phyloP scores from a whole-genome alignment of 2,113 vertebrate species.

The Gnathonemus echidnorhynchus region DNA sequence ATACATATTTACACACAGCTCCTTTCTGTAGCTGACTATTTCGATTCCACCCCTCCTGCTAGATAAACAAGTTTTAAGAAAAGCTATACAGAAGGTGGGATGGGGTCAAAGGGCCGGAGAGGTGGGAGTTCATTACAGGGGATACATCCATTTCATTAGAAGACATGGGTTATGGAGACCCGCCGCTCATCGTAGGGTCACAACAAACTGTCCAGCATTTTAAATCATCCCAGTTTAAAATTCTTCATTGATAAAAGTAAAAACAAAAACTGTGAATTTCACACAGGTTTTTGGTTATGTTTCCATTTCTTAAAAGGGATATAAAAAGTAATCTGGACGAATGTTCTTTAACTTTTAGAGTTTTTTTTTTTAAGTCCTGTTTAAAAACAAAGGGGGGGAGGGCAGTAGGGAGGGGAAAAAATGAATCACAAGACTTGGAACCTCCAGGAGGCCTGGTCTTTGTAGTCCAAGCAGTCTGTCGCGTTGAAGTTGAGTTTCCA shows the following conservation, averaged over 20 bases:
- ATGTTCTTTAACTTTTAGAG: slow-evolving; percentile 31
- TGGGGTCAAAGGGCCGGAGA: slow-evolving; percentile 43
- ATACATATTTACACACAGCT: slow-evolving; percentile 80
- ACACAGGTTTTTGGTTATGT: slow-evolving; percentile 12
- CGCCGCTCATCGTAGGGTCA: slow-evolving; percentile 44
- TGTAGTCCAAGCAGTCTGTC: slow-evolving; percentile 95
- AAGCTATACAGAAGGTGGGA: slow-evolving; percentile 57
- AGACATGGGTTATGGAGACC: slow-evolving; percentile 17
- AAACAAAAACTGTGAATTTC: slow-evolving; percentile 9
- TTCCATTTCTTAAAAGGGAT: slow-evolving; percentile 23
- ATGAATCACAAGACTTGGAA: slow-evolving; percentile 88
- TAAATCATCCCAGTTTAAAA: slow-evolving; percentile 35
- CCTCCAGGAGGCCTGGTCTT: slow-evolving; percentile 93
- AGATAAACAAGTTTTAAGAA: slow-evolving; percentile 57
- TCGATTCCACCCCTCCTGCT: slow-evolving; percentile 43
- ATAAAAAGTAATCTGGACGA: slow-evolving; percentile 13
- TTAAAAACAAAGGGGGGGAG: slow-evolving; percentile 25
- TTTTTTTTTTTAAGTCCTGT: slow-evolving; percentile 12
- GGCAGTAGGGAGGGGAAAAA: neutral
- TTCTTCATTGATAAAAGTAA: slow-evolving; percentile 31
- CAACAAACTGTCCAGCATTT: slow-evolving; percentile 41
- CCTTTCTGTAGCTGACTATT: slow-evolving; percentile 61
- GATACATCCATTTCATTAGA: slow-evolving; percentile 30
- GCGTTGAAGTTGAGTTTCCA: slow-evolving; percentile 99
- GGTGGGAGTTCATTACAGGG: slow-evolving; percentile 38